Conservation (phyloP, 2,888 invertebrate species). For the Oligia latruncula region DNA sequence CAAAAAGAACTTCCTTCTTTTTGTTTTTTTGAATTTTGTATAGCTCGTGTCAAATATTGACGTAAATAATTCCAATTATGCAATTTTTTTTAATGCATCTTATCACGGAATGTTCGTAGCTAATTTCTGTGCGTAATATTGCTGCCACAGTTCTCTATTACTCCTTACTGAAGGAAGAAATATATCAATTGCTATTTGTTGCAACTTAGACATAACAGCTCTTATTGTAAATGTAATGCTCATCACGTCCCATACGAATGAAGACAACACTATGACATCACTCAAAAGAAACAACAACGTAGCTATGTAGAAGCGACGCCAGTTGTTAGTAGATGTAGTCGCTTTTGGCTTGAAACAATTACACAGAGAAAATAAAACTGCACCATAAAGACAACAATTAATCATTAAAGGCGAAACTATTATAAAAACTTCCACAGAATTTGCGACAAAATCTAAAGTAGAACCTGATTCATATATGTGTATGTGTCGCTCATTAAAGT, state of each 20-base stretch:
- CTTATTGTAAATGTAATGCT: conserved; percentile 31
- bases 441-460: conserved; percentile 15
- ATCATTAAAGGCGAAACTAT: conserved; percentile 49
- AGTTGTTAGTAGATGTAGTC: conserved; percentile 40
- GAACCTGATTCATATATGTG: not conserved
- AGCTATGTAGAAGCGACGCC: conserved; percentile 49
- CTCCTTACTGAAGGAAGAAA: conserved; percentile 44
- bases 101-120: conserved; percentile 43
- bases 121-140: conserved; percentile 28
- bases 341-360: conserved; percentile 32
- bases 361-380: conserved; percentile 38
- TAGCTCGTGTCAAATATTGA: conserved; percentile 16
- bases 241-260: conserved; percentile 42
- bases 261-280: conserved; percentile 43
- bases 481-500: not conserved
- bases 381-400: conserved; percentile 34
- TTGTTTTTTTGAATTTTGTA: conserved; percentile 16
- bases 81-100: not conserved
- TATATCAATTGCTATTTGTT: conserved; percentile 34
- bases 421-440: conserved; percentile 44
- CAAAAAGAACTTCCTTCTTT: not conserved
- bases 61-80: conserved; percentile 4
- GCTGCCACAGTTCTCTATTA: conserved; percentile 43
- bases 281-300: conserved; percentile 45
- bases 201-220: conserved; percentile 48